Base-by-base conservation (phyloP, 2,797 vertebrate species). In the Tympanoctomys barrerae region DNA sequence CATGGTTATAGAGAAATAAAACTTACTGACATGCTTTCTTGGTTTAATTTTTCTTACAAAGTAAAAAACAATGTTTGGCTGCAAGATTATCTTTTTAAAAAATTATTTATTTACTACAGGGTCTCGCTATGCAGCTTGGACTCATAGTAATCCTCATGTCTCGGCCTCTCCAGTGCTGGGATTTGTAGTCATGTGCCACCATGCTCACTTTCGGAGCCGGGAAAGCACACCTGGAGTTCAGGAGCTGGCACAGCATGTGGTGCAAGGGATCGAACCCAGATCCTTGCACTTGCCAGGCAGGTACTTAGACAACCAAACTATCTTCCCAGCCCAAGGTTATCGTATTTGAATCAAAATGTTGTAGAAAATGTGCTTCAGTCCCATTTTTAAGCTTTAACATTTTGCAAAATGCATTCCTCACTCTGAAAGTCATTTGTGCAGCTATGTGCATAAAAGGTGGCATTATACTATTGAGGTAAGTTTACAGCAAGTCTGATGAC, bases 401-500 rank as follows among this genome's bases (percentile, higher is more conserved):
- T 85, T 18, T 70, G 57, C 75, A 83, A 89, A 91, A 79, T 91
- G 24, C 10, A 79, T 59, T 52, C 26, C n/a, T 33, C 33, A 59
- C 9, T 52, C 26, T 92, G 2, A 82, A 91, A 91, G 31, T 90
- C 36, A 33, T 66, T 62, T 54, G 46, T 46, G 46, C 64, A 11
- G 54, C 54, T 57, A 1, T 68, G 61, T 78, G 21, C 19, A 42
- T 31, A 68, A 82, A 92, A 59, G 9, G 78, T 14, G 28, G 26
- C 36, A 89, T 75, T 83, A 54, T 54, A 36, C 62, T 77, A 83
- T 87, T 92, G 91, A 71, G 16, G 12, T 78, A 81, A 90, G 81
- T 73, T 42, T 83, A 28, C 28, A 81, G 77, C 61, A 64, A 87
- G n/a, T 39, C 14, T 61, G 78, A 82, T 64, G 68, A 90, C 31